These are phyloP conservation scores for Volucella inanis DNA, from an alignment of 2,888 invertebrate species.

Conservation along the genomic window DNA sequence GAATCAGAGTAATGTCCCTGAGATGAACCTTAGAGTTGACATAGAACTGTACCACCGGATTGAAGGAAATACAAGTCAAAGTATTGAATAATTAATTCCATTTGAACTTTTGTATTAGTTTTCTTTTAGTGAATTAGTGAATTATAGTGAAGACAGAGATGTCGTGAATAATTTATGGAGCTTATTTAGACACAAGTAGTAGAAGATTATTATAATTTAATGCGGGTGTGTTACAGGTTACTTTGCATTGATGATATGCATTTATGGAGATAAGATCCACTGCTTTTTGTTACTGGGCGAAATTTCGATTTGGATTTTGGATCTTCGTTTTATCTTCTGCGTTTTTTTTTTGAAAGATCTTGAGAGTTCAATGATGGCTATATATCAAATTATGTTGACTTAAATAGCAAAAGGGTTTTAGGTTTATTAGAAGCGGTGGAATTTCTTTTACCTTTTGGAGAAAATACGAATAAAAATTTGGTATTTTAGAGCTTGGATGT, in stretches of 20 bases:
- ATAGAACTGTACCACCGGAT: slow-evolving; percentile 16
- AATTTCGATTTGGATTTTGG: too few species aligned
- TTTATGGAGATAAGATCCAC: slow-evolving; percentile 7
- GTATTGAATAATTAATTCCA: slow-evolving; percentile 27
- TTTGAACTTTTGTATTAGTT: neutral
- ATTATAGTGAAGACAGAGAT: slow-evolving; percentile 17
- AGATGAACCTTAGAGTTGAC: slow-evolving; percentile 12
- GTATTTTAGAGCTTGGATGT: too few species aligned
- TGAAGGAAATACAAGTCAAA: slow-evolving; percentile 8
- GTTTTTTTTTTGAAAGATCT: neutral
- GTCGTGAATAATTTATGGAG: slow-evolving; percentile 7
- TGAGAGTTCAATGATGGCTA: neutral
- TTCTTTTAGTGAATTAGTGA: slow-evolving; percentile 10
- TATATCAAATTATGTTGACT: slow-evolving; percentile 2
- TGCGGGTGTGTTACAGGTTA: slow-evolving; percentile 41
- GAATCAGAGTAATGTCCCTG: slow-evolving; percentile 9
- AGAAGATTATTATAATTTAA: slow-evolving; percentile 59
- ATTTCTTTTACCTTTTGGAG: too few species aligned
- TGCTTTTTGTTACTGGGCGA: slow-evolving; percentile 26
- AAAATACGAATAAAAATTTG: too few species aligned
- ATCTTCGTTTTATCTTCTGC: too few species aligned
- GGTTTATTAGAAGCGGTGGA: too few species aligned
- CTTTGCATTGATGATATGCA: slow-evolving; percentile 42
- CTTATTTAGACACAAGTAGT: slow-evolving; percentile 38
- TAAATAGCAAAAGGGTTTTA: neutral